Evolutionary conservation across 2,113 vertebrate genomes (phyloP).

Genomic region (Triplophysa tibetana): DNA sequence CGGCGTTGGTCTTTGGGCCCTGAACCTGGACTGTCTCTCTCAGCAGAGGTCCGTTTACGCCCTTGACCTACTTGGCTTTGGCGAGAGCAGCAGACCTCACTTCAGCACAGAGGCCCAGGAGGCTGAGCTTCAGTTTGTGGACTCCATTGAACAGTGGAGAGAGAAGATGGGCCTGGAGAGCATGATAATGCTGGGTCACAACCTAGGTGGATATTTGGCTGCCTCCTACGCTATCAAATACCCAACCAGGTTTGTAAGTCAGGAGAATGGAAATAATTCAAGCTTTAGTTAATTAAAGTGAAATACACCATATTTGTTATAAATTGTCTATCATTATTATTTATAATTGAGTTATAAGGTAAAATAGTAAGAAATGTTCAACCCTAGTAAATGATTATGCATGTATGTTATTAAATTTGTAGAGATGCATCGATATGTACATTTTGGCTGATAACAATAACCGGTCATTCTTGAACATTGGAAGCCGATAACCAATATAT

Average conservation of each 20-base stretch:
- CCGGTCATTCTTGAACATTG: too few species aligned
- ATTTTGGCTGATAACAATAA: too few species aligned
- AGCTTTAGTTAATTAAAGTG: background rate
- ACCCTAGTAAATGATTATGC: too few species aligned
- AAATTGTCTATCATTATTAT: too few species aligned
- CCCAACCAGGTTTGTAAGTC: conserved; percentile 77
- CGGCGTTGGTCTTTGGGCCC: conserved; percentile 91
- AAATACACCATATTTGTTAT: too few species aligned
- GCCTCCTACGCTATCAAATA: conserved; percentile 87
- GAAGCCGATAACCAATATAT: too few species aligned
- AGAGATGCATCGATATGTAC: too few species aligned
- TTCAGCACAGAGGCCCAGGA: conserved; percentile 81
- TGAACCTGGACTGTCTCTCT: conserved; percentile 89
- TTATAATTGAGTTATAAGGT: too few species aligned
- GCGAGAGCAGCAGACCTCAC: conserved; percentile 87
- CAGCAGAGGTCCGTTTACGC: conserved; percentile 83
- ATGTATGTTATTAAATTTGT: too few species aligned
- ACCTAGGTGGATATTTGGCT: conserved; percentile 91
- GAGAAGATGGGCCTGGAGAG: conserved; percentile 79
- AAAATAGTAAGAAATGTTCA: too few species aligned
- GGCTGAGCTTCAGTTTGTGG: conserved; percentile 91
- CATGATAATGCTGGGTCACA: conserved; percentile 93
- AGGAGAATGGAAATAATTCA: background rate
- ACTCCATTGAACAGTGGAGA: conserved; percentile 93
- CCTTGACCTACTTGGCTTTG: conserved; percentile 91